phyloP scores from a whole-genome alignment of 2,888 invertebrate genomes.

The Parnassius apollo region DNA sequence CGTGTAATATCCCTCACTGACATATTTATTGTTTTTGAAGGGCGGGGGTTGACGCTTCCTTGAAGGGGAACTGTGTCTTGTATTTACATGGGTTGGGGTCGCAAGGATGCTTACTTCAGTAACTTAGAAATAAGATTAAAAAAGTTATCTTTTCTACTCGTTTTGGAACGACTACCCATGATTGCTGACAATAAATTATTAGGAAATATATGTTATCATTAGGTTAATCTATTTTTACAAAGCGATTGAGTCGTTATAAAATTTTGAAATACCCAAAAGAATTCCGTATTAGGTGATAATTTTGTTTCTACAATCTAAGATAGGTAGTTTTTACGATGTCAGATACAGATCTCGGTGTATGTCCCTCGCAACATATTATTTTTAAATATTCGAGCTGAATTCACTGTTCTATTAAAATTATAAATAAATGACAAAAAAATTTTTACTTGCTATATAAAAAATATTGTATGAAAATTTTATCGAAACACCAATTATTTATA shows the following conservation, averaged over 20 bases:
- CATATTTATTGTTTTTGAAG: constrained; percentile 77
- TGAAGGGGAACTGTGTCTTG: constrained; percentile 39
- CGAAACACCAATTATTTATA: too few relatives aligned
- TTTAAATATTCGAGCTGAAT: too few relatives aligned
- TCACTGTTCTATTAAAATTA: too few relatives aligned
- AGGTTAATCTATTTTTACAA: constrained; percentile 20
- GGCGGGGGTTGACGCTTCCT: constrained; percentile 55
- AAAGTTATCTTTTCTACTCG: constrained; percentile 12
- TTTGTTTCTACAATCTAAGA: constrained; percentile 18
- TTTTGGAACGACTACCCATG: neutral
- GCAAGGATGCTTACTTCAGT: constrained; percentile 36
- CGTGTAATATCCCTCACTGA: constrained; percentile 75
- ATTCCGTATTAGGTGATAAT: constrained; percentile 31
- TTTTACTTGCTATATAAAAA: too few relatives aligned
- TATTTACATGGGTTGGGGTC: constrained; percentile 27
- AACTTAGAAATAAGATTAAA: constrained; percentile 20
- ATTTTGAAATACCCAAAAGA: constrained; percentile 22
- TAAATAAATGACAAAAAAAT: too few relatives aligned
- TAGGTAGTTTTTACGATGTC: constrained; percentile 34
- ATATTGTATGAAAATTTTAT: too few relatives aligned
- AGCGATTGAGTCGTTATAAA: constrained; percentile 32
- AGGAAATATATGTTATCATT: constrained; percentile 12
- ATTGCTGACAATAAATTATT: constrained; percentile 14
- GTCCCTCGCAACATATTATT: too few relatives aligned
- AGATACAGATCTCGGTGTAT: constrained; percentile 33